These are phyloP conservation scores for Cataglyphis altisquamis DNA, from an alignment of 2,888 invertebrate genomes.

Conservation along the genomic window DNA sequence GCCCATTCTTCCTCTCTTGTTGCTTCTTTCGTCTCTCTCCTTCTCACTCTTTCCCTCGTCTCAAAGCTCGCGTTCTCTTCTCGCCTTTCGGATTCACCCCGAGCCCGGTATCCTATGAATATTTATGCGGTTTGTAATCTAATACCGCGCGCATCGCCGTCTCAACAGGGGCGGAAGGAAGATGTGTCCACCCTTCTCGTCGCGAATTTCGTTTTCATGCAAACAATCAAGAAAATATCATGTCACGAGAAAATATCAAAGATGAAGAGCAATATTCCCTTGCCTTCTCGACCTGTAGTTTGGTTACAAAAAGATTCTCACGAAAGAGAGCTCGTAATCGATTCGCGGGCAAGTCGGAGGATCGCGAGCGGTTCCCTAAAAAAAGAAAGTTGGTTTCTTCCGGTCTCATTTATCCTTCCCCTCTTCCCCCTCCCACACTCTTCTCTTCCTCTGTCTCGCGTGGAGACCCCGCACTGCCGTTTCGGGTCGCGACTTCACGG, in stretches of 20 bases:
- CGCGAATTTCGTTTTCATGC: slow-evolving; percentile 29
- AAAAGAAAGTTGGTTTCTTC: slow-evolving; percentile 67
- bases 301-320: slow-evolving; percentile 23
- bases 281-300: neutral
- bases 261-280: neutral
- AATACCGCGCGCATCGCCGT: slow-evolving; percentile 65
- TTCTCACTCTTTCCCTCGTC: slow-evolving; percentile 32
- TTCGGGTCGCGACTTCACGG: slow-evolving; percentile 72
- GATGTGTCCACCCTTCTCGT: slow-evolving; percentile 50
- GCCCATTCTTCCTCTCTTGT: slow-evolving; percentile 52
- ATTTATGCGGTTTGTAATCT: slow-evolving; percentile 79
- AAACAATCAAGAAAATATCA: neutral
- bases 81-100: slow-evolving; percentile 67
- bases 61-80: slow-evolving; percentile 5
- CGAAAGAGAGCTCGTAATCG: slow-evolving; percentile 30
- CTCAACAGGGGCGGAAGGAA: slow-evolving; percentile 51
- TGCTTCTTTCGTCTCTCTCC: slow-evolving; percentile 7
- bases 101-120: slow-evolving; percentile 76
- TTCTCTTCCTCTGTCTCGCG: slow-evolving; percentile 51
- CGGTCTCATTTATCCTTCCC: slow-evolving; percentile 68
- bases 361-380: slow-evolving; percentile 51
- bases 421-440: neutral
- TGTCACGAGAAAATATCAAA: neutral
- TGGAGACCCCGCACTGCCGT: slow-evolving; percentile 62
- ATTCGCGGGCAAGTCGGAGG: slow-evolving; percentile 24